Percentiles rank a stretch among this genome's conserved stretches.
phyloP scores from a whole-genome alignment of 2,797 vertebrate species.

The Danio jaintianensis region DNA sequence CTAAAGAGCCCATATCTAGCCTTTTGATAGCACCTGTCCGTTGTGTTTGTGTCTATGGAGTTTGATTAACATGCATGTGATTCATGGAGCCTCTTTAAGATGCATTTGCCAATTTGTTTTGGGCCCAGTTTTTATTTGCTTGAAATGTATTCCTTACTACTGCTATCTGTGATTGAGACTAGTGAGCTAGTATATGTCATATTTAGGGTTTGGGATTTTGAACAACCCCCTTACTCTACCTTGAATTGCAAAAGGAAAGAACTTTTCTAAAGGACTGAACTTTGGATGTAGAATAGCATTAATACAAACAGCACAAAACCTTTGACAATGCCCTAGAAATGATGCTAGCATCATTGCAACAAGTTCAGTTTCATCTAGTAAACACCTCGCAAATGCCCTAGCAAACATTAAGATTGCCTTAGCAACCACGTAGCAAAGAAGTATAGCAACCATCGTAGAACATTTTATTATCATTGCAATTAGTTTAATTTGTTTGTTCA shows the following conservation, averaged over 20 bases:
- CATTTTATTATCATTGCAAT: too few relatives aligned
- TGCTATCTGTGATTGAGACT: background rate
- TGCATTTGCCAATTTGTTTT: background rate
- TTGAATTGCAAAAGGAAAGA: background rate
- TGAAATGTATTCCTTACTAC: background rate
- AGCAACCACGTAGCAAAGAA: too few relatives aligned
- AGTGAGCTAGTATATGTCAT: background rate
- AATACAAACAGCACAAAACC: too few relatives aligned
- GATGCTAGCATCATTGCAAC: too few relatives aligned
- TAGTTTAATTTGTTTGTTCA: too few relatives aligned
- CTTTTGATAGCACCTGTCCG: constrained; percentile 1
- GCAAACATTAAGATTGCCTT: too few relatives aligned
- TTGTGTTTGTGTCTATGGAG: constrained; percentile 6
- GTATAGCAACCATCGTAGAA: too few relatives aligned
- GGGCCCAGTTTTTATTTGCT: background rate
- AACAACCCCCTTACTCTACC: background rate
- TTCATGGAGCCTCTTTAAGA: background rate
- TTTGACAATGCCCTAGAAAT: too few relatives aligned
- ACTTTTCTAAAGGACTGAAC: background rate
- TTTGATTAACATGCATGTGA: constrained; percentile 29
- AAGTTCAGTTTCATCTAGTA: too few relatives aligned
- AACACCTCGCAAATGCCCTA: too few relatives aligned
- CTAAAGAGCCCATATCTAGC: background rate
- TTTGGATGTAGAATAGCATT: too few relatives aligned
- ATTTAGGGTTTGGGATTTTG: background rate